phyloP scores from a whole-genome alignment of 1,140 invertebrate species.

The Meloidogyne floridensis region DNA sequence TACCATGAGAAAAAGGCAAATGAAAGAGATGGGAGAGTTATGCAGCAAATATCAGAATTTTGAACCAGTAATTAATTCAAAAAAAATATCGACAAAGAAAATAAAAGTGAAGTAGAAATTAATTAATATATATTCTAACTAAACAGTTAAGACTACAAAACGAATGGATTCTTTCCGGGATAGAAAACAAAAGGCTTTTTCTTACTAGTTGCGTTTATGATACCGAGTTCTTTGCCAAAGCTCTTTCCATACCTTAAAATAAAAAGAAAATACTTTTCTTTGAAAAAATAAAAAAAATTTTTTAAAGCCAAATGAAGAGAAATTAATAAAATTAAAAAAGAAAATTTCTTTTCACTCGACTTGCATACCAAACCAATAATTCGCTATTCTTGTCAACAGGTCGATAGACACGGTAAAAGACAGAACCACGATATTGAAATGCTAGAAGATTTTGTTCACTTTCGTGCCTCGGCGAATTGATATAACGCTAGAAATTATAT shows the following conservation, averaged over 20 bases:
- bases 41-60: neutral
- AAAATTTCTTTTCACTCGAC: conserved; percentile 2
- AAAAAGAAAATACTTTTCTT: neutral
- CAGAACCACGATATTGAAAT: conserved; percentile 34
- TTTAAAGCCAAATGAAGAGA: conserved; percentile 4
- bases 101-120: too few species aligned
- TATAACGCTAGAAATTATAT: conserved; percentile 32
- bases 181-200: conserved; percentile 29
- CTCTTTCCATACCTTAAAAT: conserved; percentile 32
- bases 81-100: too few species aligned
- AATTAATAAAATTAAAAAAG: neutral
- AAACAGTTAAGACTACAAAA: neutral
- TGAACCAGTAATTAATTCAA: too few species aligned
- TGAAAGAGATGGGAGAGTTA: neutral
- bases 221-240: conserved; percentile 35
- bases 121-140: too few species aligned
- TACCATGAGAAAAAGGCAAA: too few species aligned
- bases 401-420: conserved; percentile 38
- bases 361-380: conserved; percentile 40
- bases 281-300: neutral
- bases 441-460: conserved; percentile 38
- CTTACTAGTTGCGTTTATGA: conserved; percentile 2
- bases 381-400: conserved; percentile 32
- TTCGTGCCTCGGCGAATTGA: conserved; percentile 31
- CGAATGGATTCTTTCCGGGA: conserved; percentile 21